phyloP scores from a whole-genome alignment of 2,888 invertebrate species.

The Tetheella fluctuosa region DNA sequence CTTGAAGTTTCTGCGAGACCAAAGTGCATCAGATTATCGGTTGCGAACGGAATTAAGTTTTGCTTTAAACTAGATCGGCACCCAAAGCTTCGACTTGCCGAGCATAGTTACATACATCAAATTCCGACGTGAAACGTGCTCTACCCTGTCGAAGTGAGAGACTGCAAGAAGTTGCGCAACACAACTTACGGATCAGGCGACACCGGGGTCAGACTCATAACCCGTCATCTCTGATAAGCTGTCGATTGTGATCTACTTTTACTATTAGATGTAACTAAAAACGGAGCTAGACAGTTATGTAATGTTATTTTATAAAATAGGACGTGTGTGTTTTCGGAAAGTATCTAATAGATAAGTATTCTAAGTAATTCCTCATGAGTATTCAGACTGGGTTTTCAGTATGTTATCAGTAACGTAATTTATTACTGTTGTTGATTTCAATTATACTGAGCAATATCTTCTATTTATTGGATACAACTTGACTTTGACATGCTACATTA shows the following conservation, averaged over 20 bases:
- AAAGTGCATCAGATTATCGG: constrained; percentile 67
- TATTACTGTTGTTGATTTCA: no score
- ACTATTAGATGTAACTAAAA: constrained; percentile 10
- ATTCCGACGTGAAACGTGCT: constrained; percentile 27
- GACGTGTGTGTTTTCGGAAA: background rate
- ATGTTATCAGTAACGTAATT: no score
- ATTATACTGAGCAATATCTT: no score
- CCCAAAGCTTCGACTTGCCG: constrained; percentile 37
- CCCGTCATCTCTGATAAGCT: constrained; percentile 40
- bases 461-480: background rate
- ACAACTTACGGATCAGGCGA: constrained; percentile 40
- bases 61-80: constrained; percentile 55
- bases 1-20: constrained; percentile 51
- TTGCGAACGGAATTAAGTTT: constrained; percentile 57
- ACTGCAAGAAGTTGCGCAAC: constrained; percentile 28
- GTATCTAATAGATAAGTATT: background rate
- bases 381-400: no score
- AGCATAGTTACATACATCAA: constrained; percentile 26
- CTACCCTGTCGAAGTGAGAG: constrained; percentile 20
- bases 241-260: constrained; percentile 46
- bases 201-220: constrained; percentile 44
- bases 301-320: background rate
- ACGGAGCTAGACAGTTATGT: background rate
- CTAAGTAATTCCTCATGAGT: no score
- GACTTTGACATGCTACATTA: background rate